Evolutionary conservation across 2,113 vertebrate species (phyloP).

Genomic region (Zapornia atra): DNA sequence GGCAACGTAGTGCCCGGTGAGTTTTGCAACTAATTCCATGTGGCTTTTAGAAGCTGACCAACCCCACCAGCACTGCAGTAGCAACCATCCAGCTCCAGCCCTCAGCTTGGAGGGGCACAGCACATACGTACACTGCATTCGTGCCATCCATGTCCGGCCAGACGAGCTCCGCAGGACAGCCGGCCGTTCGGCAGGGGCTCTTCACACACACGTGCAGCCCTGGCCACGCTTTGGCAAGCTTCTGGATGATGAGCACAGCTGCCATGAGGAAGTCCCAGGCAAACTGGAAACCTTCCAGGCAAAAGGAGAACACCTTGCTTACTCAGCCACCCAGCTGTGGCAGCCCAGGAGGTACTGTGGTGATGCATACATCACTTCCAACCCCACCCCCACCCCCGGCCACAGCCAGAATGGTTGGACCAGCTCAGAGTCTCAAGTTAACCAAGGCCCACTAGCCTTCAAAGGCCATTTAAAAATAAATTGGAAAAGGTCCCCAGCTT

Average conservation of each 20-base stretch:
- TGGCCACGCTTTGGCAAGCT: constrained; percentile 66
- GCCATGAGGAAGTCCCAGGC: constrained; percentile 70
- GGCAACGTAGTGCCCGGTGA: rapidly evolving
- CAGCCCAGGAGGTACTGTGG: not conserved
- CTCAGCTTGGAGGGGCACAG: not conserved
- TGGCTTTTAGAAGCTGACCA: not conserved
- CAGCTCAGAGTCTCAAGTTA: not conserved
- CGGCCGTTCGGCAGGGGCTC: constrained; percentile 32
- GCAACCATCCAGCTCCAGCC: rapidly evolving
- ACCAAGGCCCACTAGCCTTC: not conserved
- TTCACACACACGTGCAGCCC: constrained; percentile 61
- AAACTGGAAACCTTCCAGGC: constrained; percentile 41
- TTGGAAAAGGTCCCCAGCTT: not conserved
- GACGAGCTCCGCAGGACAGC: constrained; percentile 52
- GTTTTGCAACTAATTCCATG: rapidly evolving
- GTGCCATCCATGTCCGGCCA: constrained; percentile 68
- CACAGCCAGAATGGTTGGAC: not conserved
- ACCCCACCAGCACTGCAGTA: rapidly evolving
- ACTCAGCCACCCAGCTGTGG: rapidly evolving
- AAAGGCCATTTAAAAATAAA: not conserved
- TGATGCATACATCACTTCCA: rapidly evolving
- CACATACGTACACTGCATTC: not conserved
- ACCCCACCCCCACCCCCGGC: rapidly evolving
- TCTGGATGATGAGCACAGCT: constrained; percentile 38
- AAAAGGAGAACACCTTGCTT: not conserved